These are phyloP conservation scores for Probosciger aterrimus DNA, from an alignment of 2,113 vertebrate genomes.

Conservation along the genomic window DNA sequence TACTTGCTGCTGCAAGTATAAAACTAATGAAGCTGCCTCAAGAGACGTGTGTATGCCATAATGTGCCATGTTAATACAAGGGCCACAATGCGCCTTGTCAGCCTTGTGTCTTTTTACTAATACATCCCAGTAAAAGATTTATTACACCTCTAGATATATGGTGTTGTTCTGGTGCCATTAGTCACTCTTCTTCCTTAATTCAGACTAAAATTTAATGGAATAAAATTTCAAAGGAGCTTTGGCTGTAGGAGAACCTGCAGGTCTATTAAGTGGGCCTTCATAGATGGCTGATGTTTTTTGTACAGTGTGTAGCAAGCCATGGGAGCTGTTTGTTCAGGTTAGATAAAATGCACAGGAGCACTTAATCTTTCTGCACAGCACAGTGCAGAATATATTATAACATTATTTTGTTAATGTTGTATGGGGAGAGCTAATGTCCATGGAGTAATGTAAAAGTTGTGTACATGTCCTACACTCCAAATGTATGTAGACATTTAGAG, in stretches of 20 bases:
- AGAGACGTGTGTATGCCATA: neutral
- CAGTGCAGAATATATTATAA: neutral
- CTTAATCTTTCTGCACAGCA: neutral
- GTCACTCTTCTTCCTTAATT: neutral
- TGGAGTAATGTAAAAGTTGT: neutral
- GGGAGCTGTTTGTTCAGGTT: neutral
- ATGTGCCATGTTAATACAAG: neutral
- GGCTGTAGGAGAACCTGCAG: neutral
- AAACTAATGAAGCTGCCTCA: neutral
- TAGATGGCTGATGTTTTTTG: neutral
- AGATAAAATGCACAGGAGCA: neutral
- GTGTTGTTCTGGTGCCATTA: neutral
- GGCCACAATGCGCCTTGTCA: neutral
- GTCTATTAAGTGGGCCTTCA: neutral
- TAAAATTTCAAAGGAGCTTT: neutral
- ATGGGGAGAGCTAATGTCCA: neutral
- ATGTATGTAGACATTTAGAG: neutral
- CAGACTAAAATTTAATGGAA: too few relatives aligned
- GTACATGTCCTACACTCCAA: neutral
- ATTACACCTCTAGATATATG: neutral
- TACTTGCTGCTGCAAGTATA: neutral
- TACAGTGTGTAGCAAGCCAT: neutral
- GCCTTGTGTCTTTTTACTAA: neutral
- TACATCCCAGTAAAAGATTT: neutral
- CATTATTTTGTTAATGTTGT: neutral